Conservation (phyloP, 2,113 vertebrate genomes). For the Struthio camelus region DNA sequence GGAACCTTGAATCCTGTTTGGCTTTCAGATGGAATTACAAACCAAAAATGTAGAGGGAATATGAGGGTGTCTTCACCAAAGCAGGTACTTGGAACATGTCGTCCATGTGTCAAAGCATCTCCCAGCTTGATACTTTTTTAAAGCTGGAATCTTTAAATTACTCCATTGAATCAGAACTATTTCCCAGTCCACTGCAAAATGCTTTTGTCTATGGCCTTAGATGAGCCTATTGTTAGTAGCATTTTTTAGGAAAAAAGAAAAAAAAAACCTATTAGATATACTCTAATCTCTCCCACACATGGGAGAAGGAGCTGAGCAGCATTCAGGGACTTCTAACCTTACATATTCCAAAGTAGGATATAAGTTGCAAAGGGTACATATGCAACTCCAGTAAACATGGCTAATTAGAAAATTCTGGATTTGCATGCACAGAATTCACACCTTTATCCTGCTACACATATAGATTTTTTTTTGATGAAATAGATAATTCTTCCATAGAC, state of each 20-base stretch:
- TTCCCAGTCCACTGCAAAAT: background rate
- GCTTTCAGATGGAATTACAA: background rate
- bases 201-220: slow-evolving; percentile 6
- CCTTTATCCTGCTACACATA: background rate
- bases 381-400: background rate
- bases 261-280: background rate
- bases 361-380: background rate
- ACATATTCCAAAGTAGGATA: background rate
- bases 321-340: background rate
- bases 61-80: background rate
- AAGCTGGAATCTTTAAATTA: background rate
- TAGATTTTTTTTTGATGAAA: background rate
- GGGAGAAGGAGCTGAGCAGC: background rate
- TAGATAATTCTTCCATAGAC: background rate
- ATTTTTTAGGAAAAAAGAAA: background rate
- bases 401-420: background rate
- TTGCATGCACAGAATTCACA: background rate
- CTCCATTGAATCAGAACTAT: background rate
- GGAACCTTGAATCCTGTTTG: background rate
- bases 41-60: background rate
- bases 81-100: background rate
- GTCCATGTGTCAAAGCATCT: background rate
- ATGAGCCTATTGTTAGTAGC: background rate
- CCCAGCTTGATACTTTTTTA: background rate
- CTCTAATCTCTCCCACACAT: background rate